Base-by-base conservation (phyloP, 2,113 vertebrate species). In the Trogon melanurus region DNA sequence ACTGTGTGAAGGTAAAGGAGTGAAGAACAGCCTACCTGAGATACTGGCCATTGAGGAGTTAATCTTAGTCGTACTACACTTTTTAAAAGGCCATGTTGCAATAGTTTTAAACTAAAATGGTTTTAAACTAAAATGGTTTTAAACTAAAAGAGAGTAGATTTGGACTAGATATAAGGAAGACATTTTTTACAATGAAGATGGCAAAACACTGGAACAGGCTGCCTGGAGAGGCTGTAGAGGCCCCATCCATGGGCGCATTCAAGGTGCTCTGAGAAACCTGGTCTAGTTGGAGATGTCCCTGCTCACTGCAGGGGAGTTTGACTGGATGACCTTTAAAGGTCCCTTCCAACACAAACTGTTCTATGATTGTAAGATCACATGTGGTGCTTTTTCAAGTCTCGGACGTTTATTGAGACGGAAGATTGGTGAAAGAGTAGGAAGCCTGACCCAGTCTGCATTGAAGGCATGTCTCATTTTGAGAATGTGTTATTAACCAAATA, bases 291-390 rank as follows among this genome's bases (percentile, higher is more conserved):
- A 70, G 30, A 32, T 36, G 25, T 19, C 34, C 17, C 58, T 89
- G 27, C 47, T 62, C 2, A 1, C 19, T 65, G n/a, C 6, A 23
- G 16, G 6, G 5, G 2, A 2, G 1, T 4, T 34, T 51, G 51
- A 50, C 26, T 27, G 30, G 56, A 70, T 38, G 29, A 23, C 22
- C 13, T 48, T 72, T 51, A 72, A 78, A 78, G 5, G 53, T 38
- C 4, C 25, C 29, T 62, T 69, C 65, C 44, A 79, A 9, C 10
- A 18, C 36, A 44, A 67, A 57, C 36, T 29, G 2, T 23, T 65
- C 38, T 45, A 10, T 73, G 56, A 56, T 36, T 78, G 38, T 81
- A n/a, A 67, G 27, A n/a, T 8, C 81, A 11, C 19, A 65, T 13
- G 13, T 15, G 8, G 32, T 61, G 16, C 13, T 51, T 91, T 89